phyloP scores from a whole-genome alignment of 2,113 vertebrate species.

The Brevimyrus niger region DNA sequence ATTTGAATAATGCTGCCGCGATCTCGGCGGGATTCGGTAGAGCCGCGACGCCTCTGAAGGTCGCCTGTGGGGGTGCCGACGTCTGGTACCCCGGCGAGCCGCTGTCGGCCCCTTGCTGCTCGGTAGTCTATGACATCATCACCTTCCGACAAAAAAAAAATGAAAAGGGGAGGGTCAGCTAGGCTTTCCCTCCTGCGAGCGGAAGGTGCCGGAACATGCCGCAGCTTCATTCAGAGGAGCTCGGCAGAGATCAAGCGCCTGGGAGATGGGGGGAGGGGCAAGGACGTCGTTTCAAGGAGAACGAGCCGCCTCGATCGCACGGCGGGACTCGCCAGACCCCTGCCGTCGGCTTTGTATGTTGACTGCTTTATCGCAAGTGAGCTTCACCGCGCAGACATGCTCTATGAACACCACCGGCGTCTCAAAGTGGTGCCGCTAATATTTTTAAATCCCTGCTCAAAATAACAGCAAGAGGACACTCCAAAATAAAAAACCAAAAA shows the following conservation, averaged over 20 bases:
- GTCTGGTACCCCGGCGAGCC: background rate
- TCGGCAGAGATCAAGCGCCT: background rate
- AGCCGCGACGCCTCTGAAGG: background rate
- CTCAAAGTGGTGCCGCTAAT: background rate
- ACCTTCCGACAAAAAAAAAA: background rate
- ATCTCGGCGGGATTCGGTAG: background rate
- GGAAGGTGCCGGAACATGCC: background rate
- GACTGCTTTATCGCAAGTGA: background rate
- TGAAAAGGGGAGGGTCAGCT: background rate
- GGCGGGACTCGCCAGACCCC: background rate
- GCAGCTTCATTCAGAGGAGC: background rate
- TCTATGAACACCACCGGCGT: background rate
- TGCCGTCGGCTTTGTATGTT: background rate
- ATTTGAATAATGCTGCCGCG: background rate
- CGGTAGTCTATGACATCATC: conserved; percentile 5
- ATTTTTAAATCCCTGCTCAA: background rate
- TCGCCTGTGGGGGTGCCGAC: background rate
- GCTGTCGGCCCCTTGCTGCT: background rate
- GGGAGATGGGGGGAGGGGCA: background rate
- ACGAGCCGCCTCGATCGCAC: background rate
- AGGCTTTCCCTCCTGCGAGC: background rate
- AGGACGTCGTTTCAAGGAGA: background rate
- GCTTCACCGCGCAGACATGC: background rate
- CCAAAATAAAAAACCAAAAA: background rate
- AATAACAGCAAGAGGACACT: background rate